Percentiles rank a stretch among this genome's conserved stretches.
Conservation (phyloP, 1,140 invertebrate species). For the Gonatopus flavifemur region DNA sequence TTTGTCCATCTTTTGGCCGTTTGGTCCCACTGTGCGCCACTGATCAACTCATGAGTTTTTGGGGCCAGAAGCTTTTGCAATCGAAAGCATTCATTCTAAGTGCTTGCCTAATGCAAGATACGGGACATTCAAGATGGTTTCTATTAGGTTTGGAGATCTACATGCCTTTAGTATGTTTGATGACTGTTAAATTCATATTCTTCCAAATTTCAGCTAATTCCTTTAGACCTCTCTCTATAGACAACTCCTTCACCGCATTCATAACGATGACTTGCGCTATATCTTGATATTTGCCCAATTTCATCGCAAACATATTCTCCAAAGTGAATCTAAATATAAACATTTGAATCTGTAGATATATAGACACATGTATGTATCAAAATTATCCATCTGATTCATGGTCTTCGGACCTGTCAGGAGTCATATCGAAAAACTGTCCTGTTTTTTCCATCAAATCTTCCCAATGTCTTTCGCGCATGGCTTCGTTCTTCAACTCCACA, state of each 20-base stretch:
- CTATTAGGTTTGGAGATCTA: no score
- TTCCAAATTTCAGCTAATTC: slow-evolving; percentile 78
- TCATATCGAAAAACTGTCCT: slow-evolving; percentile 82
- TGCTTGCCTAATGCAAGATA: no score
- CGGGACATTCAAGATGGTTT: no score
- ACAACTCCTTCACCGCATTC: slow-evolving; percentile 83
- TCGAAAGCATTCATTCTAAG: no score
- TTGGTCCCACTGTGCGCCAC: no score
- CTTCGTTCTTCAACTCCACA: slow-evolving; percentile 88
- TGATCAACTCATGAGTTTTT: no score
- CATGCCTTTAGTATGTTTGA: slow-evolving; percentile 66
- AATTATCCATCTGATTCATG: slow-evolving; percentile 14
- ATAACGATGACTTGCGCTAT: slow-evolving; percentile 82
- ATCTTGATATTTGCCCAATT: slow-evolving; percentile 81
- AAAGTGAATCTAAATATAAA: slow-evolving; percentile 79
- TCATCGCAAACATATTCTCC: slow-evolving; percentile 89
- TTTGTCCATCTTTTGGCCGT: no score
- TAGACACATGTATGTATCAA: not conserved
- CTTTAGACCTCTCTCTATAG: slow-evolving; percentile 82
- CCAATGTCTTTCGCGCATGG: slow-evolving; percentile 86
- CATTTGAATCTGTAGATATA: no score
- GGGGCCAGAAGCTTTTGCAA: no score
- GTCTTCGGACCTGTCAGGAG: slow-evolving; percentile 64
- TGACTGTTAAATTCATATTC: slow-evolving; percentile 70
- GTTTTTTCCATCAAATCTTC: slow-evolving; percentile 84